Percentiles rank a stretch among this genome's conserved stretches.
Conservation (phyloP, 2,113 vertebrate genomes). For the Rhea americana region DNA sequence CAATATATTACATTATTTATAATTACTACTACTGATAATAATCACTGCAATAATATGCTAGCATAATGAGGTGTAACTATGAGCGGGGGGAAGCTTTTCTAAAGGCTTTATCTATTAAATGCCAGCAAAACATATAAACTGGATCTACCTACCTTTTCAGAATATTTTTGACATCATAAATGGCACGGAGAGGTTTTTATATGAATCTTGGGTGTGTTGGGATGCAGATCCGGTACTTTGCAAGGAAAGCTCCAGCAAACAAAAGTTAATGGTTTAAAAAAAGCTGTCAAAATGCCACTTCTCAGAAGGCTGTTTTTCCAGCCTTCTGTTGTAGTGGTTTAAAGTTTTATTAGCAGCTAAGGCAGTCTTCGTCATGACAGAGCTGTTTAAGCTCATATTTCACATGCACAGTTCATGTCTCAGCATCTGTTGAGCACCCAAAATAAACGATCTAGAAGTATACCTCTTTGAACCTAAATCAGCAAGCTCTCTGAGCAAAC, state of each 20-base stretch:
- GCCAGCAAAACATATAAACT: neutral
- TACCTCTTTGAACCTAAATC: neutral
- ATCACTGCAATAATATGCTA: neutral
- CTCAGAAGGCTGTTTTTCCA: neutral
- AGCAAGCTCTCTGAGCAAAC: neutral
- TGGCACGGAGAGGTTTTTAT: neutral
- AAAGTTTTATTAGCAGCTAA: neutral
- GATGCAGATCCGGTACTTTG: neutral
- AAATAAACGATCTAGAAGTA: neutral
- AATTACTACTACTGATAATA: neutral
- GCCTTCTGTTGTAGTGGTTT: neutral
- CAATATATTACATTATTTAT: neutral
- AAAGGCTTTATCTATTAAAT: neutral
- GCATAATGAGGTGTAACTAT: neutral
- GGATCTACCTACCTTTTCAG: neutral
- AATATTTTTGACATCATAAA: neutral
- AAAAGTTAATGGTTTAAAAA: neutral
- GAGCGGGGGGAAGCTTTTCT: neutral
- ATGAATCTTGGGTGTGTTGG: fast-evolving
- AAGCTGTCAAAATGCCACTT: neutral
- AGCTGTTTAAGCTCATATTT: neutral
- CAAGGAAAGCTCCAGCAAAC: neutral
- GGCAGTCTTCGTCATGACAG: neutral
- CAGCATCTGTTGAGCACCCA: neutral
- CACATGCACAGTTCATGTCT: neutral